Conservation (phyloP, 1,140 invertebrate genomes). For the Procambarus virginalis region DNA sequence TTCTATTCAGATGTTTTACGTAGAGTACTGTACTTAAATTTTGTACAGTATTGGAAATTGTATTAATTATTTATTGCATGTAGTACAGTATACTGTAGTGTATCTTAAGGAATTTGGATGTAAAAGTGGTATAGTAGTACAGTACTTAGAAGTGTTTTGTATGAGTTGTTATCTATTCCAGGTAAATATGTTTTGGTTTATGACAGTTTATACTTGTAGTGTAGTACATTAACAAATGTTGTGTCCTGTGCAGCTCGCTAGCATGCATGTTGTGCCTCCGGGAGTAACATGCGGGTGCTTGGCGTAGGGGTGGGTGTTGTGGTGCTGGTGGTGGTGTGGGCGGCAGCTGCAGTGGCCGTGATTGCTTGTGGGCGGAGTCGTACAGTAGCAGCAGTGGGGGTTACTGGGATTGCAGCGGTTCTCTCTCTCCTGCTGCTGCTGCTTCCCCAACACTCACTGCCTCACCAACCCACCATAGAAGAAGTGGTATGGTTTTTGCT, state of each 20-base stretch:
- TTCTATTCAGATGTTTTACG: no score
- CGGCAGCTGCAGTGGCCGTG: conserved; percentile 31
- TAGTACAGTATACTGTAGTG: no score
- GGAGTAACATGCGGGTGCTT: conserved; percentile 38
- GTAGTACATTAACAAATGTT: not conserved
- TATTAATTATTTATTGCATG: no score
- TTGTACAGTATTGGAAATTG: no score
- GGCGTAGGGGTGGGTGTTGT: conserved; percentile 42
- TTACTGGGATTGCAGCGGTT: conserved; percentile 30
- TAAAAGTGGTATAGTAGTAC: no score
- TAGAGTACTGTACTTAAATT: no score
- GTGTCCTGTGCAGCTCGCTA: conserved; percentile 9
- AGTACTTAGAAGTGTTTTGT: no score
- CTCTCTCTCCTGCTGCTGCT: conserved; percentile 27
- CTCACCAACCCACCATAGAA: conserved; percentile 21
- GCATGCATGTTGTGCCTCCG: conserved; percentile 31
- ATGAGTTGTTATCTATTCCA: not conserved
- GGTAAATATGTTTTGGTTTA: not conserved
- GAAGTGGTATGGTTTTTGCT: conserved; percentile 31
- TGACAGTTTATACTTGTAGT: not conserved
- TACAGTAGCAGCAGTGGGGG: conserved; percentile 20
- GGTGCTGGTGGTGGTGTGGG: conserved; percentile 46
- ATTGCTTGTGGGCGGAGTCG: conserved; percentile 36
- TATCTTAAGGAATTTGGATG: no score
- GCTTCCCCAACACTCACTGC: conserved; percentile 31